phyloP scores from a whole-genome alignment of 2,888 invertebrate genomes.

The Criorhina ranunculi region DNA sequence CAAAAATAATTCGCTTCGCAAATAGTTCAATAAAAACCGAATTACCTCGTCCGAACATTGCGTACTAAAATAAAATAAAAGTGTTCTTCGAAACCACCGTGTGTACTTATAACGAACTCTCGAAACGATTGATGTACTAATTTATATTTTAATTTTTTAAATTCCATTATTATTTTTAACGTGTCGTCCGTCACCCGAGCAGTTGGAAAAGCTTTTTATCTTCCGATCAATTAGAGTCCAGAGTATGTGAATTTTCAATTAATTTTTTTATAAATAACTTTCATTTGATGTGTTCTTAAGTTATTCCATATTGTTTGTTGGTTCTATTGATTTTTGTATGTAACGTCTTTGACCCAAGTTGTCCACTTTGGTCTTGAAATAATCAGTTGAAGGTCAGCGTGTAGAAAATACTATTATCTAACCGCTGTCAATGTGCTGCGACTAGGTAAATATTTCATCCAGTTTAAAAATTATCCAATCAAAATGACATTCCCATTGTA shows the following conservation, averaged over 20 bases:
- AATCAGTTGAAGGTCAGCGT: slow-evolving; percentile 57
- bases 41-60: slow-evolving; percentile 44
- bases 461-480: slow-evolving; percentile 18
- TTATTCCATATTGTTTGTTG: slow-evolving; percentile 14
- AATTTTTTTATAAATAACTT: background rate
- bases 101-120: slow-evolving; percentile 35
- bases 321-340: slow-evolving; percentile 41
- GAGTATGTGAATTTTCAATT: slow-evolving; percentile 42
- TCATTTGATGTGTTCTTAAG: background rate
- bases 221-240: slow-evolving; percentile 15
- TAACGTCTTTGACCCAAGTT: background rate
- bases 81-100: slow-evolving; percentile 12
- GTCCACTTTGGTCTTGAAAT: slow-evolving; percentile 54
- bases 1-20: slow-evolving; percentile 9
- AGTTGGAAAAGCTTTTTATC: background rate
- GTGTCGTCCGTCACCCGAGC: background rate
- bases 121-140: background rate
- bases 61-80: slow-evolving; percentile 36
- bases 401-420: slow-evolving; percentile 51
- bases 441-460: slow-evolving; percentile 9
- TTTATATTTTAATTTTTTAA: slow-evolving; percentile 4
- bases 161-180: background rate
- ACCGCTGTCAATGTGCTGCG: slow-evolving; percentile 30
- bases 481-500: slow-evolving; percentile 11
- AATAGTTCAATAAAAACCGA: slow-evolving; percentile 15